These are phyloP conservation scores for Drosophila pectinifera DNA, from an alignment of 1,140 invertebrate species.

Conservation along the genomic window DNA sequence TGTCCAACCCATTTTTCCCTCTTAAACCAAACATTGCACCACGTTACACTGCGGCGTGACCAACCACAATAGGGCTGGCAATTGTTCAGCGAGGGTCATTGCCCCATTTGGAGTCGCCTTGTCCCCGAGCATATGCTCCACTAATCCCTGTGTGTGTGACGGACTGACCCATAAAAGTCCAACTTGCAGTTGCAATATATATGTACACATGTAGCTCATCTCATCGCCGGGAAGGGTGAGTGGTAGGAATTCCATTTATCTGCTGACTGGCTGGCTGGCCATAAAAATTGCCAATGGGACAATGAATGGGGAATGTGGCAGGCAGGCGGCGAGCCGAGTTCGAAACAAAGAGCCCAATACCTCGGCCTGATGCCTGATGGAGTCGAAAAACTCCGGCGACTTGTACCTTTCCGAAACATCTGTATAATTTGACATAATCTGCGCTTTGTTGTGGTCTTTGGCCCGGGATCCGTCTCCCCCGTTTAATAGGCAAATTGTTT, in stretches of 20 bases:
- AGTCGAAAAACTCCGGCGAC: neutral
- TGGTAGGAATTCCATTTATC: conserved; percentile 60
- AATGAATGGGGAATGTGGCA: conserved; percentile 40
- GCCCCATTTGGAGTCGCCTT: conserved; percentile 16
- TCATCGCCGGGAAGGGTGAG: conserved; percentile 7
- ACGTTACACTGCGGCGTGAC: conserved; percentile 20
- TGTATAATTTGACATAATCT: conserved; percentile 82
- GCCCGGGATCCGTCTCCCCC: conserved; percentile 18
- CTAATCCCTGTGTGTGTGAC: conserved; percentile 50
- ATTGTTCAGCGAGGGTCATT: conserved; percentile 39
- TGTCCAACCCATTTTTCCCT: neutral
- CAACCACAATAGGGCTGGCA: conserved; percentile 42
- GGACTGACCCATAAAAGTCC: conserved; percentile 66
- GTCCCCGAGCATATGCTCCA: conserved; percentile 60
- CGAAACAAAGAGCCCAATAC: conserved; percentile 33
- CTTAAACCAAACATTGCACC: neutral
- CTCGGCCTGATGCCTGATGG: neutral
- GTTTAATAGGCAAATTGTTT: conserved; percentile 58
- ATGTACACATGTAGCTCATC: neutral
- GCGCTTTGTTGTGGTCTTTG: conserved; percentile 65
- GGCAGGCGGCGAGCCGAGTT: conserved; percentile 10
- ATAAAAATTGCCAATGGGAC: conserved; percentile 72
- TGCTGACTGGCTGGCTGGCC: conserved; percentile 26
- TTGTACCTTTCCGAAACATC: conserved; percentile 65
- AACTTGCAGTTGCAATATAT: conserved; percentile 51